phyloP scores from a whole-genome alignment of 1,140 invertebrate species.

The Zaprionus kolodkinae region DNA sequence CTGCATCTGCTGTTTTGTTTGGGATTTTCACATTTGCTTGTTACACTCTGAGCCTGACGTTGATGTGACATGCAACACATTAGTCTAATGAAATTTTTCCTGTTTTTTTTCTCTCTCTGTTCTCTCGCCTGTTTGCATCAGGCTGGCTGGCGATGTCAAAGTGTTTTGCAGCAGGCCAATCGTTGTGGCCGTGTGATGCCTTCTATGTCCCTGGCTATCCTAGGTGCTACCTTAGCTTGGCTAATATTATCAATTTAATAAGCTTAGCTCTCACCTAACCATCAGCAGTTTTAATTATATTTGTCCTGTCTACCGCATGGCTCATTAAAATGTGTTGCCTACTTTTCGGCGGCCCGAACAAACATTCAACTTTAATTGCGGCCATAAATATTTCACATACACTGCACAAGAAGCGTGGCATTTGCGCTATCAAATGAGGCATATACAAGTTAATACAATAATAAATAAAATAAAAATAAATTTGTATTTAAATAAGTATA shows the following conservation, averaged over 20 bases:
- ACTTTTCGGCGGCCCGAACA: slow-evolving; percentile 55
- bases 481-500: no score
- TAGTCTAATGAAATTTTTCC: slow-evolving; percentile 74
- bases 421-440: background rate
- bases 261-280: slow-evolving; percentile 26
- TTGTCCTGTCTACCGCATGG: slow-evolving; percentile 49
- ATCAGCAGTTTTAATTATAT: slow-evolving; percentile 71
- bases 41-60: slow-evolving; percentile 63
- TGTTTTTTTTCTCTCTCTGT: background rate
- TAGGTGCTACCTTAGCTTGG: slow-evolving; percentile 9
- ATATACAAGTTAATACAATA: no score
- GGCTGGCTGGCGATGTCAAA: slow-evolving; percentile 2
- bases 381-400: slow-evolving; percentile 58
- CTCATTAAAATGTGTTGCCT: slow-evolving; percentile 69
- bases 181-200: slow-evolving; percentile 12
- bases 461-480: no score
- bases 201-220: background rate
- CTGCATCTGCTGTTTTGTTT: slow-evolving; percentile 67
- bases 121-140: background rate
- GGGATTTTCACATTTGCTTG: slow-evolving; percentile 74
- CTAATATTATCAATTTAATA: slow-evolving; percentile 57
- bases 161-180: slow-evolving; percentile 38
- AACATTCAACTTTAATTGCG: slow-evolving; percentile 71
- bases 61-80: slow-evolving; percentile 78
- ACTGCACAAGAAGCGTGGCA: background rate